Conservation (phyloP, 2,888 invertebrate species). For the Leuctra nigra region DNA sequence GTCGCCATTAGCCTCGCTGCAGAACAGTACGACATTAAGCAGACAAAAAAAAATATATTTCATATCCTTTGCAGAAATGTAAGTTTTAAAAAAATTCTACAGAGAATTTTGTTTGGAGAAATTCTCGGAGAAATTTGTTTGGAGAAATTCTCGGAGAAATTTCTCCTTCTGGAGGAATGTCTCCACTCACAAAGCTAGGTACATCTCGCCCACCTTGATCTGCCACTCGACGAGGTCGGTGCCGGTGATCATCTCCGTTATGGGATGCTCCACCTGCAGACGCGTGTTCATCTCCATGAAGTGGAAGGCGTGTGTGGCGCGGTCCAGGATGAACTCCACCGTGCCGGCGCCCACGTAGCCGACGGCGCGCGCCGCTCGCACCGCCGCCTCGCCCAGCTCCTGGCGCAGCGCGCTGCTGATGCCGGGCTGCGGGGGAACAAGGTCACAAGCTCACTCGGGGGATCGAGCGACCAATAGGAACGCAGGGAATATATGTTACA, state of each 20-base stretch:
- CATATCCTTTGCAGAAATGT: too few relatives aligned
- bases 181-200: too few relatives aligned
- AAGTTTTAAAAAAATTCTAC: too few relatives aligned
- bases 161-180: too few relatives aligned
- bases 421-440: constrained; percentile 58
- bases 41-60: too few relatives aligned
- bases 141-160: too few relatives aligned
- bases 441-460: neutral
- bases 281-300: constrained; percentile 99
- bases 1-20: too few relatives aligned
- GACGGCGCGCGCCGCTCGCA: constrained; percentile 89
- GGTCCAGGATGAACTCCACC: constrained; percentile 94
- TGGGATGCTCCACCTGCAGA: constrained; percentile 91
- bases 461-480: neutral
- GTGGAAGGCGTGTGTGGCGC: constrained; percentile 77
- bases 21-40: too few relatives aligned
- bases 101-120: too few relatives aligned
- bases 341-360: constrained; percentile 97
- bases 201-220: constrained; percentile 56
- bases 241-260: constrained; percentile 96
- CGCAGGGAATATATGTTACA: neutral
- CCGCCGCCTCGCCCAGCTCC: constrained; percentile 83
- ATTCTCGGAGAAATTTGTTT: too few relatives aligned
- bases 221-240: constrained; percentile 99
- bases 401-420: constrained; percentile 66